A percentile compares a stretch with the other conserved stretches of the same genome.
phyloP scores from a whole-genome alignment of 2,797 vertebrate species.

The Arnoldichthys spilopterus region DNA sequence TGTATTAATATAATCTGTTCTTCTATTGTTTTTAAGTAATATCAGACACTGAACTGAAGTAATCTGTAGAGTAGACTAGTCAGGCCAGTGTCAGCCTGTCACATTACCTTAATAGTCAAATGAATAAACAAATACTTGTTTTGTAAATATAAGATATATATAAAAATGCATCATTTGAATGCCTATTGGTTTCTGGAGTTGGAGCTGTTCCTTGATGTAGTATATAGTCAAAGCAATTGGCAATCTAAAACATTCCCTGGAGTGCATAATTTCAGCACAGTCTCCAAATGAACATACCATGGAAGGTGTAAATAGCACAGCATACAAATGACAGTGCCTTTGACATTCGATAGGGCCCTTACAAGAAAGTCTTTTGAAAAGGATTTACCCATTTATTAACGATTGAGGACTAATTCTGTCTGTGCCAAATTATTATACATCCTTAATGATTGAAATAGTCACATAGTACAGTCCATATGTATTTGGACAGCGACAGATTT shows the following conservation, averaged over 20 bases:
- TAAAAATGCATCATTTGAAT: neutral
- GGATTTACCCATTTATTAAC: neutral
- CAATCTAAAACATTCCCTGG: neutral
- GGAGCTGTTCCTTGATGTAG: neutral
- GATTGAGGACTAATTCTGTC: neutral
- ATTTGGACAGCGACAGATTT: no score
- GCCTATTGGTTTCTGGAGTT: neutral
- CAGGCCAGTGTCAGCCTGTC: neutral
- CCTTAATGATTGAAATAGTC: no score
- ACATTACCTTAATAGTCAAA: neutral
- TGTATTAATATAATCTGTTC: no score
- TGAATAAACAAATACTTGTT: neutral
- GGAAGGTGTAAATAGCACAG: neutral
- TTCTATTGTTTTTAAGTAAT: no score
- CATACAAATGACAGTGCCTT: neutral
- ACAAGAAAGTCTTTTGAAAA: conserved; percentile 2
- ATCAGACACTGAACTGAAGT: no score
- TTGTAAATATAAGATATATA: neutral
- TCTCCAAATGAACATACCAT: neutral
- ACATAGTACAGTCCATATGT: no score
- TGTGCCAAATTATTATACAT: neutral
- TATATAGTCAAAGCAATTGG: neutral
- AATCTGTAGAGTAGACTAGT: no score
- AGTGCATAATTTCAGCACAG: neutral
- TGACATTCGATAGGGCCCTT: conserved; percentile 1